Percentiles rank a stretch among this genome's conserved stretches.
These are phyloP conservation scores for Chloroceryle inda DNA, from an alignment of 2,797 vertebrate genomes.

Conservation along the genomic window DNA sequence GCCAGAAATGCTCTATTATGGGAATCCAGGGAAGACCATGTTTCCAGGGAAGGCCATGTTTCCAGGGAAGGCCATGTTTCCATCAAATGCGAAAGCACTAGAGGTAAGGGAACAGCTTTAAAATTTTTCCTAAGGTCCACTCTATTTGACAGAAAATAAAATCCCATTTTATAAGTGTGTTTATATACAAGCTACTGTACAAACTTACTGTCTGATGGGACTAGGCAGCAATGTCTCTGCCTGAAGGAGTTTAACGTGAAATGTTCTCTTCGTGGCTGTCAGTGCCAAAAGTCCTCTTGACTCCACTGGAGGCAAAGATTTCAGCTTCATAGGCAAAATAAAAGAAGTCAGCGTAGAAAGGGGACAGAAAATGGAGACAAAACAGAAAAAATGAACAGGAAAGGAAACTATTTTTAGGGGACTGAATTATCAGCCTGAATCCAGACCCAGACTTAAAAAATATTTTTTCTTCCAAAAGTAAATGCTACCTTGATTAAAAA, in stretches of 20 bases:
- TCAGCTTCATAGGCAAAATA: not conserved
- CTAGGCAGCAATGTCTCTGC: not conserved
- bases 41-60: too few relatives aligned
- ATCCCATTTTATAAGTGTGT: not conserved
- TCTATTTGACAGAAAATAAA: not conserved
- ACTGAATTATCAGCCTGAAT: not conserved
- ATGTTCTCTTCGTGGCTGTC: not conserved
- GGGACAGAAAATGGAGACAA: not conserved
- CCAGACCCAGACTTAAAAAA: not conserved
- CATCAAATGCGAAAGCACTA: not conserved
- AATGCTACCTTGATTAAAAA: not conserved
- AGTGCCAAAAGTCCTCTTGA: not conserved
- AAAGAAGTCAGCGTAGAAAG: not conserved
- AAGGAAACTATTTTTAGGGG: not conserved
- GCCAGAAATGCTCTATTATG: not conserved
- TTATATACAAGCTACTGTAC: not conserved
- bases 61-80: not conserved
- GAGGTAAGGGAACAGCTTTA: slow-evolving; percentile 47
- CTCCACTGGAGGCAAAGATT: not conserved
- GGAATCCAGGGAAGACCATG: not conserved
- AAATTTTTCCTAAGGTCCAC: not conserved
- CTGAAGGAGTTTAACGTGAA: not conserved
- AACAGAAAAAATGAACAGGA: not conserved
- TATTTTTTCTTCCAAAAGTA: not conserved
- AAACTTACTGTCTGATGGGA: not conserved